Evolutionary conservation across 2,113 vertebrate species (phyloP).

Genomic region (Labeo catla): DNA sequence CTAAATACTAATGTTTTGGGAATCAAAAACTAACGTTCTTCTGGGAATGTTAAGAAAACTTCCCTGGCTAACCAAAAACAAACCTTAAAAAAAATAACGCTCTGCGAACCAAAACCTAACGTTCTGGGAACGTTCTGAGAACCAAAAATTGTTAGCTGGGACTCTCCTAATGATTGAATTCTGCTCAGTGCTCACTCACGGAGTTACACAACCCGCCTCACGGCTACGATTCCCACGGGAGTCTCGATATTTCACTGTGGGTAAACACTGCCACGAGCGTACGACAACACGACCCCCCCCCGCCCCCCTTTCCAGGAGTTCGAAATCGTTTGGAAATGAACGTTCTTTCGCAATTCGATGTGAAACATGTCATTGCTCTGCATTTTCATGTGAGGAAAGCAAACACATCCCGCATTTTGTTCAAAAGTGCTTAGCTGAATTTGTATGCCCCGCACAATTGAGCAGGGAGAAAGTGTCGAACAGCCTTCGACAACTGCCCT

Average conservation of each 20-base stretch:
- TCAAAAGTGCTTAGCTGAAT: not conserved
- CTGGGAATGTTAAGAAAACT: too few species aligned
- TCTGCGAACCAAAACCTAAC: too few species aligned
- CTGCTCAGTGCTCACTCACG: not conserved
- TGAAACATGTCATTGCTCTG: not conserved
- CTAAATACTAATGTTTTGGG: too few species aligned
- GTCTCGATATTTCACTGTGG: slow-evolving; percentile 44
- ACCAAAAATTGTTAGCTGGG: not conserved
- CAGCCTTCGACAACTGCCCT: slow-evolving; percentile 65
- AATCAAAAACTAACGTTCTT: too few species aligned
- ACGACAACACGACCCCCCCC: not conserved
- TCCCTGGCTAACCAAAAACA: too few species aligned
- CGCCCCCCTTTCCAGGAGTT: not conserved
- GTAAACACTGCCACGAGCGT: slow-evolving; percentile 46
- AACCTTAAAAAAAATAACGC: too few species aligned
- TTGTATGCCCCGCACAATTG: not conserved
- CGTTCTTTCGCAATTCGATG: not conserved
- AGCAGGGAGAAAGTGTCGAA: slow-evolving; percentile 43
- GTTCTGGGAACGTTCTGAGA: too few species aligned
- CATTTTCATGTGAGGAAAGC: not conserved
- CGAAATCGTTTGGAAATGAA: not conserved
- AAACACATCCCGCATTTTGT: not conserved
- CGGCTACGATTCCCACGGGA: slow-evolving; percentile 42
- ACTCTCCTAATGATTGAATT: slow-evolving; percentile 9
- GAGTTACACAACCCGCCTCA: slow-evolving; percentile 37